Evolutionary conservation across 2,113 vertebrate genomes (phyloP), one percentile per base, ranked within the genome.

Genomic region (Psilopogon haemacephalus): DNA sequence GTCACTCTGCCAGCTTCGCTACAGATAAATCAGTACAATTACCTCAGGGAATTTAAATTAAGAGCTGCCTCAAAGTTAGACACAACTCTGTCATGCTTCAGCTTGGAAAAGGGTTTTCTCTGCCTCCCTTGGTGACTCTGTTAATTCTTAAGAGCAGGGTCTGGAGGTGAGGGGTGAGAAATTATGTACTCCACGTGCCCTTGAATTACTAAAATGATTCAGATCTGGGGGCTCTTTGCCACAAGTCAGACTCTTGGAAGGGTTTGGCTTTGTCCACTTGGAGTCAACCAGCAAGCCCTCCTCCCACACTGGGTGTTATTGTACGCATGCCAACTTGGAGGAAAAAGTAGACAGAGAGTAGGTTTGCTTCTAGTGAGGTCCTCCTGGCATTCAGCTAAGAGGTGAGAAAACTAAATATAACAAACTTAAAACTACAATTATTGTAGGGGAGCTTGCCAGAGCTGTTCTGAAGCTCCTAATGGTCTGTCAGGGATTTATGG

Each of bases 391-490:
- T 72, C 91, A 83, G 69, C 72, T 94, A 92, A 80, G 94, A 88
- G 87, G 85, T 50, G 94, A 96, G 95, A 93, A 94, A 95, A 92
- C 93, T 95, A 96, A 95, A 96, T 96, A 96, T 95, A 96, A 93
- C 94, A 74, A 94, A 96, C 93, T 94, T 91, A 89, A 94, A 96
- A 96, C 91, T 95, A 89, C 95, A 95, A 91, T 96, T 96, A 95
- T 95, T 91, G 87, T 74, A 92, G 79, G 76, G 62, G 94, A 94
- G 93, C 84, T 91, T 96, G 95, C 93, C 91, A 94, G 94, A 93
- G 91, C 91, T 1, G 1, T 87, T 95, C 71, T 77, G 93, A 96
- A 96, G 93, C 91, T 95, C 85, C 89, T 96, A 96, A 95, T 96
- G 96, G 93, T 93, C 93, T 94, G 94, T 71, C 28, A 15, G 87